Base-by-base conservation (phyloP, 2,888 invertebrate species). In the Sphaerophoria taeniata region DNA sequence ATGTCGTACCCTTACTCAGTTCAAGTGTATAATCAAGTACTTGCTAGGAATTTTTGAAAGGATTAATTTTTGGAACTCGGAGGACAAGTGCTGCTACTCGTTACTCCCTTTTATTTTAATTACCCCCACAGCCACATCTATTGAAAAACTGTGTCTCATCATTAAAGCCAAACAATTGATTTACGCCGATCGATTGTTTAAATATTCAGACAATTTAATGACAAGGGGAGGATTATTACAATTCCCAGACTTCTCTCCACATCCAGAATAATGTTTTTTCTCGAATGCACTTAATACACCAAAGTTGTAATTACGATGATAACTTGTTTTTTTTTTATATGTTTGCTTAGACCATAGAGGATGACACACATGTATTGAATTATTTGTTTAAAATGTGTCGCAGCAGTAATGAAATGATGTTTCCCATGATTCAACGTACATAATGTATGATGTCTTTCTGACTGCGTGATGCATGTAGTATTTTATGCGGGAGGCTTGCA, bases 111-210 rank as follows among this genome's bases (percentile, higher is more conserved):
- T n/a, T 34, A n/a, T 51, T 60, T 70, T 74, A 79, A 83, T 71
- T 74, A 74, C 74, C 79, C 73, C 79, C 74, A 55, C 51, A 51
- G 47, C 72, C 49, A 58, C 24, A 24, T 24, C 24, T 61, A 60
- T 7, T 33, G 43, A 24, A 7, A 24, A 24, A 24, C 72, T 77
- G 71, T 73, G 75, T 69, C 60, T 65, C 74, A 55, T 58, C 67
- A 70, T 71, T 71, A 65, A 83, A 70, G 69, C 39, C 63, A 77
- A 74, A 74, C 83, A 86, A 87, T 87, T 88, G 87, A 88, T 88
- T 88, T 88, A 88, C 84, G 72, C 75, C 74, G 82, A 87, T 88
- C 87, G 86, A 88, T 87, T 86, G 86, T 76, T 82, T 73, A 60
- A 45, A 77, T 69, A 12, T 65, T 58, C 36, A 34, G 65, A 75